Base-by-base conservation (phyloP, 2,113 vertebrate genomes). In the Cavia aperea region DNA sequence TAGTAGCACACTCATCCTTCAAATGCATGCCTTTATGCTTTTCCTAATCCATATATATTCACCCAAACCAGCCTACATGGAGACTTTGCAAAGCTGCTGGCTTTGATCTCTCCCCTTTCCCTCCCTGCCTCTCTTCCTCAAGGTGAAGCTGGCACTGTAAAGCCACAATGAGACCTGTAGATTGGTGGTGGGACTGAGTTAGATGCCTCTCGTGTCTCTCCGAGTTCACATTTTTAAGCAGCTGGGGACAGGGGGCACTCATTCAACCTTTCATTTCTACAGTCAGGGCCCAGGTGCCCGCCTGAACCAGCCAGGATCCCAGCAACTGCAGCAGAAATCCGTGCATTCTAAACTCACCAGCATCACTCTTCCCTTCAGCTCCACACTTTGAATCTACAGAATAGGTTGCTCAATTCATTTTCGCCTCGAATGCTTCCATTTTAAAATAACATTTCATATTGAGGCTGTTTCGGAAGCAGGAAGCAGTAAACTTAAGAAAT, bases 271-370 rank as follows among this genome's bases (percentile, higher is more conserved):
- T 16, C 7, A 21, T 90, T 43, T 39, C 31, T 14, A 43, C 24
- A 49, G 73, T 56, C 11, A 8, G 1, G 60, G 58, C 73, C 39
- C 49, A 9, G 4, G 60, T 14, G 4, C 36, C 85, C 60, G 58
- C n/a, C 54, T 36, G n/a, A 54, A 54, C 6, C 43, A 4, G 43
- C 33, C 46, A 0, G 43, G 39, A 46, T 49, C 56, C 1, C 3
- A 49, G 29, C 8, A 6, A 46, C 36, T 33, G n/a, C 1, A 68
- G 33, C 89, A 56, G 12, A 31, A 26, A 26, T 13, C 46, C 3
- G 7, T 29, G 54, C 51, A 9, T 62, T 89, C 46, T 62, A 70
- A 60, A 36, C 9, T 81, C 92, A 70, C 85, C 51, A 62, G 39
- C 68, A 13, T 4, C 36, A 60, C 83, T 81, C 51, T 39, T 29